Evolutionary conservation across 2,797 vertebrate species (phyloP), one percentile per base, ranked within the genome.

Genomic region (Orestias chungarensis): DNA sequence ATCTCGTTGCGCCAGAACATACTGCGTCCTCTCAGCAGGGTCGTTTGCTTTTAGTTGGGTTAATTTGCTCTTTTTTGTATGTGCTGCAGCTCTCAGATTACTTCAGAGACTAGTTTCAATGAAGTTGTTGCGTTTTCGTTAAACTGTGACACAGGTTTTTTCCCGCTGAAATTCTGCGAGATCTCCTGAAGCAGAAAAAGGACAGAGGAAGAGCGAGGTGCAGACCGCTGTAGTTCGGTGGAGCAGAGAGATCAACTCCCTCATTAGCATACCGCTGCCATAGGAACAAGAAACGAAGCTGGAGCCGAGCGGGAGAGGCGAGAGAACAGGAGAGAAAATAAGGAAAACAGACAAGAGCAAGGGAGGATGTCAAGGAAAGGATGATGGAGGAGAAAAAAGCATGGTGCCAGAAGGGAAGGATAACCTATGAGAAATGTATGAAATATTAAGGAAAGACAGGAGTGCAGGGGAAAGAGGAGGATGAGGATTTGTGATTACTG

Each of bases 231-330:
- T 73, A 78, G 78, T 85, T 89, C 69, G 68, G 61, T 23, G 68
- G 59, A 87, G 79, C 81, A 62, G 65, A 52, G 84, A 86, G 82
- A 90, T 79, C 82, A 71, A 81, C 76, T 78, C 62, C 73, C 73
- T 91, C 85, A 93, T 94, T 94, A 91, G 79, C 90, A 94, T 94
- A 86, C 71, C 27, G 91, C 88, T 90, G 81, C 90, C 89, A 92
- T 94, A 52, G 92, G 87, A 94, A 94, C 91, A 91, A 79, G 85
- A 88, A 84, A 90, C 86, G 83, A 88, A 87, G 71, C 73, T 18
- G 72, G 62, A 77, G 76, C 71, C 2, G n/a, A 71, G 66, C 10
- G 38, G 77, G 73, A 18, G 70, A 73, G 55, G 29, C n/a, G 27
- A 38, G 35, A 46, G 35, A 44, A 29, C 42, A 50, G 17, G 8